Conservation (phyloP, 2,113 vertebrate species). For the Perca flavescens region DNA sequence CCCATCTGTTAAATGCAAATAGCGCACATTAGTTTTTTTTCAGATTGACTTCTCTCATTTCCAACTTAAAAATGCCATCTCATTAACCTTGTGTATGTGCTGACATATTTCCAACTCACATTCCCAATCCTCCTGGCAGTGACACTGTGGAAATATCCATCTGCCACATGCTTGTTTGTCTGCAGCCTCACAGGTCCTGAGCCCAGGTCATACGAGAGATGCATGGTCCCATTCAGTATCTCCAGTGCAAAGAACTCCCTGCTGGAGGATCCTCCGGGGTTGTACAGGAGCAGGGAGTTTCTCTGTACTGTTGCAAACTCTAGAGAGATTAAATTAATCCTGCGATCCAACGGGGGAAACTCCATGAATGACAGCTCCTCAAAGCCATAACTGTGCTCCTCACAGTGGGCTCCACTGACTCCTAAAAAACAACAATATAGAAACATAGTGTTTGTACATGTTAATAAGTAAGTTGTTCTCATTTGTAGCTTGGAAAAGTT, state of each 20-base stretch:
- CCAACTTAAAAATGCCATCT: not conserved
- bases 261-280: conserved; percentile 67
- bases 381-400: conserved; percentile 84
- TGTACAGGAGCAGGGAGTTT: conserved; percentile 82
- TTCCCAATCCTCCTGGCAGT: conserved; percentile 80
- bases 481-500: not conserved
- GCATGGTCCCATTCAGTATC: conserved; percentile 74
- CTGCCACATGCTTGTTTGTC: conserved; percentile 80
- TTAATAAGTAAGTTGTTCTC: not conserved
- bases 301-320: conserved; percentile 82
- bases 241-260: conserved; percentile 84
- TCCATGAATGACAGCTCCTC: conserved; percentile 84
- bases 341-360: conserved; percentile 82
- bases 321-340: conserved; percentile 83
- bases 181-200: conserved; percentile 79
- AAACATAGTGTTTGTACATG: not conserved
- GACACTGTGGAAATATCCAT: conserved; percentile 84
- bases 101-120: conserved; percentile 66
- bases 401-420: conserved; percentile 78
- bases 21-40: not conserved
- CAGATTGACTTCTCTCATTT: not conserved
- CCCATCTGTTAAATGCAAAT: conserved; percentile 76
- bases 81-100: not conserved
- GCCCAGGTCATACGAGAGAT: conserved; percentile 83
- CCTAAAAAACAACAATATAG: conserved; percentile 61